These are phyloP conservation scores for Paradoxurus hermaphroditus DNA, from an alignment of 2,113 vertebrate species.

Conservation along the genomic window DNA sequence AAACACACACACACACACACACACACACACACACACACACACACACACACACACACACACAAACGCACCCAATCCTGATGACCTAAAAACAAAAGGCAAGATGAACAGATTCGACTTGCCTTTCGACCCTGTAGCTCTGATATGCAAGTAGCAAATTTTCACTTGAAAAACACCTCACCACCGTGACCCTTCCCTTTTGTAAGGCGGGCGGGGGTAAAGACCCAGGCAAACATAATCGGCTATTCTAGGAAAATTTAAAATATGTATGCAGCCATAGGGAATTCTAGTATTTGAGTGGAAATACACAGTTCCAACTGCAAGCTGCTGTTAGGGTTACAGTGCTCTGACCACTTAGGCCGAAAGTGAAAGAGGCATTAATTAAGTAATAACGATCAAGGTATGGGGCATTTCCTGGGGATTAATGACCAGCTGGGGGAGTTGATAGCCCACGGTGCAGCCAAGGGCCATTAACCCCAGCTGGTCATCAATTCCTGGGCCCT, in stretches of 20 bases:
- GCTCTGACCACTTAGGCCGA: slow-evolving; percentile 66
- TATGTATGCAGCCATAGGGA: slow-evolving; percentile 67
- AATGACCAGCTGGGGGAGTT: slow-evolving; percentile 62
- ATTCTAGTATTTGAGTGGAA: slow-evolving; percentile 68
- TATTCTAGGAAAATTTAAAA: slow-evolving; percentile 74
- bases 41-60: too few species aligned
- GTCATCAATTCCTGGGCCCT: slow-evolving; percentile 64
- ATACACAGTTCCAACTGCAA: slow-evolving; percentile 47
- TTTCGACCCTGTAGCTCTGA: slow-evolving; percentile 58
- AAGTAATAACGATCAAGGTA: slow-evolving; percentile 64
- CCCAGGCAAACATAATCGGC: slow-evolving; percentile 67
- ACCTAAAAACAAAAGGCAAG: slow-evolving; percentile 46
- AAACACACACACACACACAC: too few species aligned
- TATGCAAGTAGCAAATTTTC: slow-evolving; percentile 67
- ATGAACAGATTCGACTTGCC: slow-evolving; percentile 4
- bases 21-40: too few species aligned
- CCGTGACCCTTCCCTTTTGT: neutral
- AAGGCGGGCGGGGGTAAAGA: neutral
- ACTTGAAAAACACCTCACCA: slow-evolving; percentile 60
- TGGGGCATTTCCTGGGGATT: slow-evolving; percentile 72
- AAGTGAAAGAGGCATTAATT: slow-evolving; percentile 71
- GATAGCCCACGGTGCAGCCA: slow-evolving; percentile 66
- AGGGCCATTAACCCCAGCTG: slow-evolving; percentile 72
- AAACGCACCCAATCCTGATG: neutral
- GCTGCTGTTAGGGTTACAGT: slow-evolving; percentile 64